phyloP scores from a whole-genome alignment of 2,113 vertebrate genomes.

The Etia nguti region DNA sequence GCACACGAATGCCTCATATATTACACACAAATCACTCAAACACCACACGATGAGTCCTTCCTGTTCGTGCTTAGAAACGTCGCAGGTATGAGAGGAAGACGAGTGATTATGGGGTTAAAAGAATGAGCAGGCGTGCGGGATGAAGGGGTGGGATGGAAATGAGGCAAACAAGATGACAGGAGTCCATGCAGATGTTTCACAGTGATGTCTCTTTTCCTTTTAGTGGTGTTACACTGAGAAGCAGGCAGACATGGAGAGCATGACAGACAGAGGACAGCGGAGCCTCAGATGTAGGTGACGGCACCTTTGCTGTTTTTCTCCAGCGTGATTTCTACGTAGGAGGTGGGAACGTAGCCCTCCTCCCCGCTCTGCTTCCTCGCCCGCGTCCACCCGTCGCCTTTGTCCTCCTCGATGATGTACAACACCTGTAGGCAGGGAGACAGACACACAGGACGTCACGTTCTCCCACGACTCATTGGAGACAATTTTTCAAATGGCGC shows the following conservation, averaged over 20 bases:
- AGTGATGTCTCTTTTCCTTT: neutral
- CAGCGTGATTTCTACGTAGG: constrained; percentile 97
- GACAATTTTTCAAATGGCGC: neutral
- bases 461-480: neutral
- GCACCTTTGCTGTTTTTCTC: constrained; percentile 99
- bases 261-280: constrained; percentile 12
- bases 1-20: neutral
- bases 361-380: constrained; percentile 91
- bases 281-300: constrained; percentile 97
- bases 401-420: constrained; percentile 97
- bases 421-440: constrained; percentile 63
- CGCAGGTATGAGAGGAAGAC: neutral
- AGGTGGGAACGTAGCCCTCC: constrained; percentile 97
- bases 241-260: neutral
- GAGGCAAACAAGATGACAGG: neutral
- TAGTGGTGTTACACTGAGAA: neutral
- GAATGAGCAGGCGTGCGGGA: constrained; percentile 6
- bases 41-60: neutral
- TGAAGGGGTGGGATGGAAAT: neutral
- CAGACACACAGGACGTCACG: accelerated
- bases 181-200: constrained; percentile 39
- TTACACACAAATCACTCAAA: constrained; percentile 2
- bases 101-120: neutral
- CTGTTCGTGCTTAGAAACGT: constrained; percentile 33
- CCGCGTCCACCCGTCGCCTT: constrained; percentile 97